Evolutionary conservation across 2,113 vertebrate species (phyloP).

Genomic region (Nanorana parkeri): DNA sequence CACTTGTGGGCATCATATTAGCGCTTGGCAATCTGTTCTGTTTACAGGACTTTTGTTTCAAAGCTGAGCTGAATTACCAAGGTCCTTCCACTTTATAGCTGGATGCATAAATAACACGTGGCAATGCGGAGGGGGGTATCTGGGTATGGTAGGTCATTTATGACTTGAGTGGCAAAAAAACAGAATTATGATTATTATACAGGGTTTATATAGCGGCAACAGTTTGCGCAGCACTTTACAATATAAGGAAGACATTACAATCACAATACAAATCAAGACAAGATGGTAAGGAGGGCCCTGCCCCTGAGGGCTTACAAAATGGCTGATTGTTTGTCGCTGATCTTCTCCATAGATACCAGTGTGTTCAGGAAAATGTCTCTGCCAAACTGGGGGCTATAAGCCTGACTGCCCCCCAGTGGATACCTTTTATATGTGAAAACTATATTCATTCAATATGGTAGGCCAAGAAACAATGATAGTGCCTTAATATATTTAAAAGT

Average conservation of each 20-base stretch:
- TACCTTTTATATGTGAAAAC: background rate
- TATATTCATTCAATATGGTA: too few relatives aligned
- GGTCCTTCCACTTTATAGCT: background rate
- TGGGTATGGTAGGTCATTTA: background rate
- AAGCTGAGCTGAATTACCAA: constrained; percentile 23
- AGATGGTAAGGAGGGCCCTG: too few relatives aligned
- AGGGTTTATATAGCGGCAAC: too few relatives aligned
- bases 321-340: background rate
- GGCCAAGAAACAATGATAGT: too few relatives aligned
- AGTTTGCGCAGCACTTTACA: too few relatives aligned
- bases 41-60: constrained; percentile 25
- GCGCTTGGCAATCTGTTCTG: constrained; percentile 42
- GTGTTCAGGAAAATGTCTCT: too few relatives aligned
- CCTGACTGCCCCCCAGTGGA: too few relatives aligned
- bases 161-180: background rate
- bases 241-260: too few relatives aligned
- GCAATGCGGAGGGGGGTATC: background rate
- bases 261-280: too few relatives aligned
- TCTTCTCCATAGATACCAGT: too few relatives aligned
- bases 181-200: too few relatives aligned
- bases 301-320: background rate
- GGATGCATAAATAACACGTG: constrained; percentile 8
- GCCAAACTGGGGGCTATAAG: background rate
- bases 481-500: too few relatives aligned
- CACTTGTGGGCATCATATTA: constrained; percentile 48